A percentile compares a stretch with the other conserved stretches of the same genome.
phyloP scores from a whole-genome alignment of 2,888 invertebrate species.

The Polydrusus cervinus region DNA sequence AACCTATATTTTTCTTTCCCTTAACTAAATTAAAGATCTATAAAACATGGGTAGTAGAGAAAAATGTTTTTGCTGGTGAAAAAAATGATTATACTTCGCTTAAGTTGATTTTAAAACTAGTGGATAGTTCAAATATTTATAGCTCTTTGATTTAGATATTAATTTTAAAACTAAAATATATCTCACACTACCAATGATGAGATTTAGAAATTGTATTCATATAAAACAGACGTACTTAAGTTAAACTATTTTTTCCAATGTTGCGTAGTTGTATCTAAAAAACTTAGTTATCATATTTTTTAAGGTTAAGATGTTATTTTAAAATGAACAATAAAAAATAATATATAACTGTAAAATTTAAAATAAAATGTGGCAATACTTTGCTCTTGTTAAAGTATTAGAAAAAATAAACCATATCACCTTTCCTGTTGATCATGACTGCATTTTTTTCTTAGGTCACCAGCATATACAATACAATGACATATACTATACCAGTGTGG shows the following conservation, averaged over 20 bases:
- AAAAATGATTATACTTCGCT: no score
- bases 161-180: not conserved
- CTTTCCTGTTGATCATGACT: constrained; percentile 72
- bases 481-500: no score
- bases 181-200: constrained; percentile 43
- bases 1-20: not conserved
- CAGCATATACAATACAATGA: not conserved
- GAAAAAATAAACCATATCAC: constrained; percentile 77
- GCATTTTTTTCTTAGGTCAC: constrained; percentile 45
- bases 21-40: constrained; percentile 2
- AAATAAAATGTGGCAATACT: constrained; percentile 69
- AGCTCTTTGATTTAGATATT: not conserved
- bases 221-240: not conserved
- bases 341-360: constrained; percentile 66
- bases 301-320: constrained; percentile 67
- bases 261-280: constrained; percentile 19
- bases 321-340: constrained; percentile 67
- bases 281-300: constrained; percentile 24
- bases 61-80: not conserved
- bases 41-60: no score
- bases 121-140: not conserved
- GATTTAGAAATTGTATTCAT: constrained; percentile 25
- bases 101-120: not conserved
- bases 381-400: constrained; percentile 70
- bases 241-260: constrained; percentile 17